phyloP scores from a whole-genome alignment of 1,140 invertebrate species.

The Hyles vespertilio region DNA sequence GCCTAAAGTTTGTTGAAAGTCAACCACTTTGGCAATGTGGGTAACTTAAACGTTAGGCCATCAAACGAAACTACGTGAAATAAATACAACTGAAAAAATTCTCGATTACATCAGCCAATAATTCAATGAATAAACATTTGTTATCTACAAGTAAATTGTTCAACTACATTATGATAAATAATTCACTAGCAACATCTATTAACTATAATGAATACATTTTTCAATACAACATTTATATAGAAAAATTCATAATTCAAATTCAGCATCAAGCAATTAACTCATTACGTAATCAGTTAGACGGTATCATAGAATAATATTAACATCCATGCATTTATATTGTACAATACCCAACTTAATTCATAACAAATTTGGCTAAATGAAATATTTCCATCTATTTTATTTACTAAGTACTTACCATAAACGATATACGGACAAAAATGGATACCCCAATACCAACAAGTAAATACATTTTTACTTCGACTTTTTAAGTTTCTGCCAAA shows the following conservation, averaged over 20 bases:
- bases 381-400: too few species aligned
- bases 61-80: slow-evolving; percentile 9
- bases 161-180: slow-evolving; percentile 6
- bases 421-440: slow-evolving; percentile 9
- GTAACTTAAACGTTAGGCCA: slow-evolving; percentile 40
- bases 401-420: slow-evolving; percentile 27
- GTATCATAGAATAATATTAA: too few species aligned
- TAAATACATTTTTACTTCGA: too few species aligned
- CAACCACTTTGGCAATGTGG: slow-evolving; percentile 44
- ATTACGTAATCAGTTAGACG: too few species aligned
- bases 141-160: slow-evolving; percentile 12
- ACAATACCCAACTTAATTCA: too few species aligned
- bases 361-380: too few species aligned
- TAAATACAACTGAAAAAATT: neutral
- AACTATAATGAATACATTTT: too few species aligned
- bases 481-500: too few species aligned
- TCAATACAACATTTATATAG: too few species aligned
- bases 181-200: slow-evolving; percentile 16
- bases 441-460: slow-evolving; percentile 6
- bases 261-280: neutral
- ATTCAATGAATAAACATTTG: slow-evolving; percentile 15
- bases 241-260: too few species aligned
- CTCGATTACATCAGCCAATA: slow-evolving; percentile 9
- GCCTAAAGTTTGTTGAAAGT: slow-evolving; percentile 24
- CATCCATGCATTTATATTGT: too few species aligned